A percentile compares a stretch with the other conserved stretches of the same genome.
Conservation (phyloP, 2,113 vertebrate species). For the Crotophaga sulcirostris region DNA sequence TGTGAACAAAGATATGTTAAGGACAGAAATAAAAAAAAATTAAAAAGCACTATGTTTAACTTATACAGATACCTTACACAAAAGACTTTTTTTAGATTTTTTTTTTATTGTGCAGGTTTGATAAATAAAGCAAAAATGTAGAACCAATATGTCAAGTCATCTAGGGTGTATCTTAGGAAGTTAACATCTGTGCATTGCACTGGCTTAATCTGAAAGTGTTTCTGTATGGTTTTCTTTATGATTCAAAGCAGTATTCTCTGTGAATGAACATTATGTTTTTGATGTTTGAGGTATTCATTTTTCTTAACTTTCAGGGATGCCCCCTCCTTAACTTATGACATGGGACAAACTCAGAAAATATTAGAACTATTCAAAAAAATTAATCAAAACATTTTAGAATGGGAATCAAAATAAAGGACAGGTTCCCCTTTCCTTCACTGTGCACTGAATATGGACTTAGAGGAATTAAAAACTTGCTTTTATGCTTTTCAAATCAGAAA, state of each 20-base stretch:
- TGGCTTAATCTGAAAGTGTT: background rate
- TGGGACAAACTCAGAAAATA: background rate
- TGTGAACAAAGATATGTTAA: background rate
- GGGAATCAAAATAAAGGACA: background rate
- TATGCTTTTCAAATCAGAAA: background rate
- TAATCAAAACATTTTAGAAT: background rate
- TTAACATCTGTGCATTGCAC: background rate
- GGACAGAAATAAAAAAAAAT: background rate
- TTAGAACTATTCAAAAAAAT: background rate
- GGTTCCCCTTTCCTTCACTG: background rate
- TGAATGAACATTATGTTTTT: background rate
- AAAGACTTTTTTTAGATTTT: background rate
- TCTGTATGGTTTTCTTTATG: background rate
- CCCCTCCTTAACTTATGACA: background rate
- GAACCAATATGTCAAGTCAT: background rate
- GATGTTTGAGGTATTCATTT: background rate
- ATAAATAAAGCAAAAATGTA: background rate
- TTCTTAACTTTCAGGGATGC: background rate
- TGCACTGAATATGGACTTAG: background rate
- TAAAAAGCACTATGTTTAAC: accelerated
- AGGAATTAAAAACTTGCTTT: background rate
- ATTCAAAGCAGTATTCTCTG: background rate
- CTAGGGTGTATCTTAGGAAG: background rate
- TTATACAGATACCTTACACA: background rate
- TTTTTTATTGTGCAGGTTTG: background rate